phyloP scores from a whole-genome alignment of 2,888 invertebrate genomes.

The Tiphia femorata region DNA sequence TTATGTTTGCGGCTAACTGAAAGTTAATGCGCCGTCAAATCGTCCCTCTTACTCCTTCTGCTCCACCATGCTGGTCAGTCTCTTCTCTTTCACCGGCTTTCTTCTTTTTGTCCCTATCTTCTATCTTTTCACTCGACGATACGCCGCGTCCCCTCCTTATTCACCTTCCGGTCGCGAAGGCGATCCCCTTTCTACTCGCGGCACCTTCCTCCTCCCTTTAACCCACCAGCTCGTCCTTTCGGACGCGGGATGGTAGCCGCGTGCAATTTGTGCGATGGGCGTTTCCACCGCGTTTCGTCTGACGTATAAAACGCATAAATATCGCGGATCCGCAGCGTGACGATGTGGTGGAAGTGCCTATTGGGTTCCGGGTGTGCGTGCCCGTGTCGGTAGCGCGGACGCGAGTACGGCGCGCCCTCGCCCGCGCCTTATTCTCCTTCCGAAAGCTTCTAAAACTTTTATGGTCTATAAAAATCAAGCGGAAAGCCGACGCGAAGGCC shows the following conservation, averaged over 20 bases:
- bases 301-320: conserved; percentile 46
- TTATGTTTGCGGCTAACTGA: conserved; percentile 59
- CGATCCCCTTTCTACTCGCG: too few species aligned
- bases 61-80: conserved; percentile 7
- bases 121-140: conserved; percentile 10
- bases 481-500: conserved; percentile 3
- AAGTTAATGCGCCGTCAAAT: conserved; percentile 58
- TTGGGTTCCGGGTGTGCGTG: too few species aligned
- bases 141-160: conserved; percentile 17
- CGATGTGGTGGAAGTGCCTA: too few species aligned
- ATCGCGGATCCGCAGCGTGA: too few species aligned
- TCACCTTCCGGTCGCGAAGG: too few species aligned
- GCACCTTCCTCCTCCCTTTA: conserved; percentile 6
- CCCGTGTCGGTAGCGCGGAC: conserved; percentile 1
- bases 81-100: conserved; percentile 21
- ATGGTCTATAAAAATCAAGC: conserved; percentile 29
- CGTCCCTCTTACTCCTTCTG: conserved; percentile 27
- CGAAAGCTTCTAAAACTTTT: conserved; percentile 15
- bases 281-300: conserved; percentile 30
- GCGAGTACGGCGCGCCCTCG: conserved; percentile 8
- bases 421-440: background rate
- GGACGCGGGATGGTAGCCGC: conserved; percentile 27
- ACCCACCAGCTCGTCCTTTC: conserved; percentile 1
- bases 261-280: conserved; percentile 50
- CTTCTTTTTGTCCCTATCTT: conserved; percentile 9